These are phyloP conservation scores for Liodrosophila aerea DNA, from an alignment of 2,888 invertebrate species.

Conservation along the genomic window DNA sequence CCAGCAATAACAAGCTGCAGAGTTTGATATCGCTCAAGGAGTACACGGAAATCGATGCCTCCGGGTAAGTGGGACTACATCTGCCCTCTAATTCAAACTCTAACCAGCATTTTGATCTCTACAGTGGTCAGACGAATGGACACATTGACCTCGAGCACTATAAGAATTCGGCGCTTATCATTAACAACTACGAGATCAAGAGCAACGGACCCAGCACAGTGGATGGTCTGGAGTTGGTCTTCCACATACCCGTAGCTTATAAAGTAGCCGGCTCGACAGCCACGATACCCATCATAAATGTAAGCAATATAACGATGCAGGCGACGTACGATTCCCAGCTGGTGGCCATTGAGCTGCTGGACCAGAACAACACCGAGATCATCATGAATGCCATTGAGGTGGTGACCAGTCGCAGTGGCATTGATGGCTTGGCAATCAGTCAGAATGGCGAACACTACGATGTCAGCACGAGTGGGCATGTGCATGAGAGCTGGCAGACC, in stretches of 20 bases:
- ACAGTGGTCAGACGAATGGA: slow-evolving; percentile 73
- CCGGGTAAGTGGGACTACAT: slow-evolving; percentile 70
- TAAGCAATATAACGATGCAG: slow-evolving; percentile 79
- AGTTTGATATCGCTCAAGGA: slow-evolving; percentile 77
- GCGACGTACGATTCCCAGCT: slow-evolving; percentile 79
- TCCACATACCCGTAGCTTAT: slow-evolving; percentile 80
- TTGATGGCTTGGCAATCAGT: slow-evolving; percentile 30
- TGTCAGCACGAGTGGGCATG: slow-evolving; percentile 56
- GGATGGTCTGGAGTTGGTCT: slow-evolving; percentile 76
- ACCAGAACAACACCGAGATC: slow-evolving; percentile 78
- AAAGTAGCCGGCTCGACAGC: slow-evolving; percentile 70
- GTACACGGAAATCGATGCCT: slow-evolving; percentile 81
- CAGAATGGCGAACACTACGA: slow-evolving; percentile 60
- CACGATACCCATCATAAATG: slow-evolving; percentile 77
- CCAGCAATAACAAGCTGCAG: slow-evolving; percentile 71
- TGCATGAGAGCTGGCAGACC: slow-evolving; percentile 44
- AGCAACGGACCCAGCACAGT: slow-evolving; percentile 82
- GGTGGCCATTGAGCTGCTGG: slow-evolving; percentile 74
- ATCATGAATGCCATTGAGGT: slow-evolving; percentile 77
- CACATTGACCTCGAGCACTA: slow-evolving; percentile 79
- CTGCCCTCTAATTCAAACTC: neutral
- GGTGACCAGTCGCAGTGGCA: slow-evolving; percentile 39
- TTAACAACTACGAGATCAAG: slow-evolving; percentile 81
- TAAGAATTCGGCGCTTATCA: slow-evolving; percentile 71
- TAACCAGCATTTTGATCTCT: too few species aligned